Evolutionary conservation across 1,140 invertebrate genomes (phyloP).

Genomic region (Goniozus legneri): DNA sequence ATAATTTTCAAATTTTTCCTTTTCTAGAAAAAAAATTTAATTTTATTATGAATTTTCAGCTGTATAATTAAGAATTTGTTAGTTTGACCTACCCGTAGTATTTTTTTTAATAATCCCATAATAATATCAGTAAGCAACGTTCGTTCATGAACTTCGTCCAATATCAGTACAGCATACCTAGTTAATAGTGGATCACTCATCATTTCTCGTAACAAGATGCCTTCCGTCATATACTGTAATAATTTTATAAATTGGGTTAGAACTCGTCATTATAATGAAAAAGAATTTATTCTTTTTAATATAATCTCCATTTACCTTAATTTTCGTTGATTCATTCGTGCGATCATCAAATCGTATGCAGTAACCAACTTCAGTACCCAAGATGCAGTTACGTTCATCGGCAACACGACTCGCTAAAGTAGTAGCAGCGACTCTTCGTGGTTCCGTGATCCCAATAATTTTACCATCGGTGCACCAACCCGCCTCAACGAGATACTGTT

Average conservation of each 20-base stretch:
- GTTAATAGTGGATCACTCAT: conserved; percentile 89
- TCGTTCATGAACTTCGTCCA: conserved; percentile 97
- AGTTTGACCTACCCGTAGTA: conserved; percentile 68
- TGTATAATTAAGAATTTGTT: too few species aligned
- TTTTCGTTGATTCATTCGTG: conserved; percentile 68
- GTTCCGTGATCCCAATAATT: conserved; percentile 86
- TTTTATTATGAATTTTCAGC: conserved; percentile 6
- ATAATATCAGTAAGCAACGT: conserved; percentile 91
- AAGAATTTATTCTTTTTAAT: too few species aligned
- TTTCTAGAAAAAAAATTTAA: conserved; percentile 65
- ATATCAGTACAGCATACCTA: conserved; percentile 84
- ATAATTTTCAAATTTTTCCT: conserved; percentile 80
- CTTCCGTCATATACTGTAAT: conserved; percentile 94
- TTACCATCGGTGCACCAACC: conserved; percentile 77
- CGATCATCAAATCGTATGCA: conserved; percentile 88
- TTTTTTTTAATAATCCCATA: conserved; percentile 92
- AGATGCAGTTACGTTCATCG: conserved; percentile 75
- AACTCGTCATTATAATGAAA: not conserved
- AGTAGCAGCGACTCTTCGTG: conserved; percentile 85
- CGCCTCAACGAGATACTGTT: conserved; percentile 84
- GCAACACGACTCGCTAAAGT: conserved; percentile 87
- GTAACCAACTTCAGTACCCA: conserved; percentile 89
- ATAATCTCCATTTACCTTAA: too few species aligned
- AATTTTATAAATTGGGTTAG: too few species aligned
- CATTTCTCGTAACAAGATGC: conserved; percentile 90